Evolutionary conservation across 2,888 invertebrate genomes (phyloP), one percentile per base, ranked within the genome.

Genomic region (Drosophila ochracea): DNA sequence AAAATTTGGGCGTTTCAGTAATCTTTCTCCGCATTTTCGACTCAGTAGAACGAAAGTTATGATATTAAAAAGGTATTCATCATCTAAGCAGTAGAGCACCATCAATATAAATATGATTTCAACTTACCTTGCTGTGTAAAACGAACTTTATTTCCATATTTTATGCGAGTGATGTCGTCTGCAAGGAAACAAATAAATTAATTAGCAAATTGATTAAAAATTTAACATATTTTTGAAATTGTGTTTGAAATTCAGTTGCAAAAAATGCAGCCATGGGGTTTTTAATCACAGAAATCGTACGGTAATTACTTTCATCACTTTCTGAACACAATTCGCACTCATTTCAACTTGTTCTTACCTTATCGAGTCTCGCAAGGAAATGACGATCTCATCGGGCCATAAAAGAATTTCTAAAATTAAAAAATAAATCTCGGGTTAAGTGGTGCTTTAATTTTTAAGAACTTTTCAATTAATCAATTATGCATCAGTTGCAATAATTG

Each of bases 1-100:
- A 19, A 49, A 1, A 41, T n/a, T n/a, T 57, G 7, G 0, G 39
- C 2, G 7, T 54, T 33, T 87, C 89, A 87, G 87, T 54, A 73
- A 63, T 31, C 57, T 71, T 72, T 74, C 64, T 86, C 87, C 89
- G 89, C 87, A 87, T 78, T 77, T 68, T 78, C 65, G 59, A 43
- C 89, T 89, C 89, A 83, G 87, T 86, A 87, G 87, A 87, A 87
- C 87, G 89, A 87, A 87, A 87, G 87, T 87, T 87, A 87, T 66
- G 33, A 78, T 82, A 77, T 65, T 76, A 77, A 65, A 76, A 77
- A 64, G 55, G 72, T 86, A 66, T 73, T 89, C 87, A 87, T 87
- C 89, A 87, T 54, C 54, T 63, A 16, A 75, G n/a, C 3, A 33
- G n/a, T 7, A 31, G n/a, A 49, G 13, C 11, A 43, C 28, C 4